phyloP scores from a whole-genome alignment of 2,797 vertebrate genomes.

The Clarias platycephalus region DNA sequence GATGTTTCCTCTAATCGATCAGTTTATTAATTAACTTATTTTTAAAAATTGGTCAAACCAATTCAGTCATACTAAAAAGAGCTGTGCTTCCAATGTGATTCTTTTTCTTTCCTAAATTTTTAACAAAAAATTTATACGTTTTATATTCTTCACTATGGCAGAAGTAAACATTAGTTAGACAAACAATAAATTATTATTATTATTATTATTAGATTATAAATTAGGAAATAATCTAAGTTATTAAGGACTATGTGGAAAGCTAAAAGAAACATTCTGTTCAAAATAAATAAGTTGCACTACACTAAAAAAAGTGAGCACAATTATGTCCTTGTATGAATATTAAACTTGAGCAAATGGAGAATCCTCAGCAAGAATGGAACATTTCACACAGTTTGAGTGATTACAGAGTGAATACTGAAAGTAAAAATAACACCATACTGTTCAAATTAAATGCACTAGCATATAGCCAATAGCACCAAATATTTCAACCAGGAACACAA shows the following conservation, averaged over 20 bases:
- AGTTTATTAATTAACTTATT: neutral
- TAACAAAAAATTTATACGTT: neutral
- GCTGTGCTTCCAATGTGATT: neutral
- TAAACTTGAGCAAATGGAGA: conserved; percentile 7
- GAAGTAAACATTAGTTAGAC: neutral
- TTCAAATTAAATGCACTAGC: neutral
- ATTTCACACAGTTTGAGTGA: neutral
- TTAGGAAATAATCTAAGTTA: neutral
- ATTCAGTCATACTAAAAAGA: too few species aligned
- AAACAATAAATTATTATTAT: neutral
- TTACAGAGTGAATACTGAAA: neutral
- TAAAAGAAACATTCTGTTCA: neutral
- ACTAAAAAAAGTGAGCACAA: neutral
- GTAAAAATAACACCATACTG: neutral
- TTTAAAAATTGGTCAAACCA: neutral
- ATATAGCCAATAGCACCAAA: conserved; percentile 30
- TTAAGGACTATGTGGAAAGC: neutral
- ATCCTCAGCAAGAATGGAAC: neutral
- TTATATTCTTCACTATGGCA: neutral
- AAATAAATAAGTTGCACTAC: neutral
- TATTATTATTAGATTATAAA: neutral
- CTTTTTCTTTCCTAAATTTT: too few species aligned
- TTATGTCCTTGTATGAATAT: neutral
- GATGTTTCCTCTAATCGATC: neutral
- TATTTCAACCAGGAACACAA: neutral